Evolutionary conservation across 92 coral and sea anemone species (phyloP), one percentile per base, ranked within the genome.

Genomic region (Meandrina meandrites): DNA sequence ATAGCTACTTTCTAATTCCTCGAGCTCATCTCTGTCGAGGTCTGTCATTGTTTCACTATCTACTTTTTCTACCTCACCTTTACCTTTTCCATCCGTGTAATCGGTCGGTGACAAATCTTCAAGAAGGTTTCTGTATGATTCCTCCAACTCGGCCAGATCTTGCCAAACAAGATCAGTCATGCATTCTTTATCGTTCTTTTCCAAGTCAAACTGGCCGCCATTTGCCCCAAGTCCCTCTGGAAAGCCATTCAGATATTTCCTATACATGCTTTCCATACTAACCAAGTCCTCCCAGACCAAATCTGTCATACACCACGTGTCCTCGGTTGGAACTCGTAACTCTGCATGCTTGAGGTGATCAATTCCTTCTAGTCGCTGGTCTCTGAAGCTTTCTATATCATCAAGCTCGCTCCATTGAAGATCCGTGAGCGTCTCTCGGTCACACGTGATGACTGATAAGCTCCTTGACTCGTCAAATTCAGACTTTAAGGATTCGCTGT

Each of bases 121-220:
- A 51, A 31, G 75, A 36, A 32, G 14, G 19, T 87, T 92, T 64
- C 91, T 78, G 71, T 77, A 84, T 22, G 84, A 79, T 64, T 87
- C 88, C 78, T 90, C 95, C 24, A 92, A 82, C 37, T 92, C 75
- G 67, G 5, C 64, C 10, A 84, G 58, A 64, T 92, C 95, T 62
- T 62, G 37, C 93, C 91, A 92, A 51, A 75, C 92, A 70, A 78
- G 62, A 28, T 92, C 95, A 27, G 95, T 92, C 93, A 92, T 90
- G 80, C 83, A 56, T 75, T 82, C 69, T 56, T 79, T 79, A 66
- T 91, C 89, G 45, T 66, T 53, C 81, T 36, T 87, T 81, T 77
- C 77, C 54, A 82, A 8, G 30, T 77, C 71, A 42, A 13, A 28
- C 32, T 35, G 72, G 47, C 53, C 74, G 27, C 28, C 67, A 42